Base-by-base conservation (phyloP, 2,113 vertebrate genomes). In the Tetrax tetrax region DNA sequence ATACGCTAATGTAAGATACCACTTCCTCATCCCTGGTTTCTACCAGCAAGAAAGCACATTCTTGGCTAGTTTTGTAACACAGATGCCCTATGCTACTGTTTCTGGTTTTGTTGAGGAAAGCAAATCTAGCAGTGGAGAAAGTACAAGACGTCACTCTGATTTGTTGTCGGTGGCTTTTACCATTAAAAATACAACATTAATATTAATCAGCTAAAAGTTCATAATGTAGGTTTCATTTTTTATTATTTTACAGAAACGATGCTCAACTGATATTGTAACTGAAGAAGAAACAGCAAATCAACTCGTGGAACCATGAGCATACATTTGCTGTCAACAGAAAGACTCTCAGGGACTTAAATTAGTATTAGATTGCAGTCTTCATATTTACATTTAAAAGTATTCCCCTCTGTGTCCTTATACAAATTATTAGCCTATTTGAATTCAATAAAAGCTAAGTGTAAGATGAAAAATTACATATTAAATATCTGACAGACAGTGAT, bases 381-480 rank as follows among this genome's bases (percentile, higher is more conserved):
- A 66, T 86, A 79, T 96, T 96, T 93, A 87, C 94, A 91, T 90
- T 92, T 92, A 70, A 77, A 86, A 74, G 74, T 85, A 87, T 77
- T 85, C 48, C 54, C 47, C 12, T 80, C 43, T 72, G 92, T 96
- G 83, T 74, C 71, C 78, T 93, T 93, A 76, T 31, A 53, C 78
- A 96, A 88, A 60, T 92, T 74, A 92, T 90, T 96, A 94, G 89
- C 37, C 74, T 56, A 56, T 83, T 81, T 63, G 70, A 21, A 88
- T 71, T 65, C 82, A 75, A 13, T 68, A 69, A 63, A 35, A 70
- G 33, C 35, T 74, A 75, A 87, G n/a, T 27, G 43, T 70, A 85
- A 95, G 35, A 70, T 56, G 19, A 75, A 94, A 75, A 95, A 80
- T 23, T 54, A 11, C 47, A 41, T 28, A 91, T 75, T 79, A 83